phyloP scores from a whole-genome alignment of 2,797 vertebrate species.

The Sarcoramphus papa region DNA sequence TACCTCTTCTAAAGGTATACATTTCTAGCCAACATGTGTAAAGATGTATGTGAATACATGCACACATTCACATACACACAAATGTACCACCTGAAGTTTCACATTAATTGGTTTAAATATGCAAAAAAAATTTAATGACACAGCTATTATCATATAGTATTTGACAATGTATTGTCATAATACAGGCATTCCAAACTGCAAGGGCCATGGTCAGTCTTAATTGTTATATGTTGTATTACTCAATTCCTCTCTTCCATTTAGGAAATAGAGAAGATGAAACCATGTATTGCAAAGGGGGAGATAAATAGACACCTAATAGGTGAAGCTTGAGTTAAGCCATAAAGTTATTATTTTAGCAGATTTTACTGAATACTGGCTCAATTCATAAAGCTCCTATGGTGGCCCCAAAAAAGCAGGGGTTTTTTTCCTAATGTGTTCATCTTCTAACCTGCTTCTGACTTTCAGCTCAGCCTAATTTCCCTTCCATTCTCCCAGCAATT shows the following conservation, averaged over 20 bases:
- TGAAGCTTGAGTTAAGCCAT: neutral
- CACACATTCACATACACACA: neutral
- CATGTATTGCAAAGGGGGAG: neutral
- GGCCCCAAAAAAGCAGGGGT: fast-evolving
- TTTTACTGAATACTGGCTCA: neutral
- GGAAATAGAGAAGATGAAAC: neutral
- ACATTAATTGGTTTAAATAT: neutral
- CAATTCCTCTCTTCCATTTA: neutral
- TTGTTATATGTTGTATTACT: neutral
- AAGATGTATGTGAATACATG: neutral
- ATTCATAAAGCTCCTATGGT: neutral
- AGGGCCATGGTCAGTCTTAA: neutral
- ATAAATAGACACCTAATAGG: neutral
- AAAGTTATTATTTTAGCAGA: neutral
- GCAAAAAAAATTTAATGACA: neutral
- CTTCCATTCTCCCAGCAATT: neutral
- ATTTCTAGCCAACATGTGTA: neutral
- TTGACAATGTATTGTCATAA: neutral
- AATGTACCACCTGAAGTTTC: neutral
- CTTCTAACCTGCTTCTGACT: neutral
- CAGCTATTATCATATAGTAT: neutral
- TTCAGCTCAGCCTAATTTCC: neutral
- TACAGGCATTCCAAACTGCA: neutral
- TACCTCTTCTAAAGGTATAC: neutral
- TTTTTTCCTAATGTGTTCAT: neutral